phyloP scores from a whole-genome alignment of 1,140 invertebrate species.

The Spodoptera frugiperda region DNA sequence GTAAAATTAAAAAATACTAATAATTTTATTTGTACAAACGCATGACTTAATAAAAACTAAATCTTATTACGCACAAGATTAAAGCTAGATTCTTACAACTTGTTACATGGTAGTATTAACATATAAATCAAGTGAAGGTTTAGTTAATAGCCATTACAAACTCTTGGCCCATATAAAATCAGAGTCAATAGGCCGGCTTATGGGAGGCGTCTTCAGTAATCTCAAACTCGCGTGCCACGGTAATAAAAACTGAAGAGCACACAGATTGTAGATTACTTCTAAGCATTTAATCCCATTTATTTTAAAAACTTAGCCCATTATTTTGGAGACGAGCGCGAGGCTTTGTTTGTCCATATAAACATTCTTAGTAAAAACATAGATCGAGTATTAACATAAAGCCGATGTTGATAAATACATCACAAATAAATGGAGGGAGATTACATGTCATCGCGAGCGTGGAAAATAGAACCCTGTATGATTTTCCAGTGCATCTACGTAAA shows the following conservation, averaged over 20 bases:
- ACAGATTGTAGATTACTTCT: conserved; percentile 46
- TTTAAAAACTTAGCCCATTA: conserved; percentile 19
- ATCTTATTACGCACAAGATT: not conserved
- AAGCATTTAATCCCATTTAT: conserved; percentile 38
- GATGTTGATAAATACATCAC: too few species aligned
- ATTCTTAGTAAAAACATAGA: too few species aligned
- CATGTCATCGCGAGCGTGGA: too few species aligned
- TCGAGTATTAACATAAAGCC: too few species aligned
- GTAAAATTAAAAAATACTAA: not conserved
- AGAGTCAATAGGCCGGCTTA: conserved; percentile 37
- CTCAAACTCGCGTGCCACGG: conserved; percentile 34
- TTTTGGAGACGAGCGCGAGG: not conserved
- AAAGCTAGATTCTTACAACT: not conserved
- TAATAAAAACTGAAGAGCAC: conserved; percentile 42
- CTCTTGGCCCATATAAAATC: conserved; percentile 40
- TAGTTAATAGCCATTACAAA: conserved; percentile 43
- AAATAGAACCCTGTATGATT: too few species aligned
- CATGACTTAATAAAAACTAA: not conserved
- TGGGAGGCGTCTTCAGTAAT: conserved; percentile 43
- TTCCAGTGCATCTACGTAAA: too few species aligned
- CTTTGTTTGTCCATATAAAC: too few species aligned
- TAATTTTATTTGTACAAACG: not conserved
- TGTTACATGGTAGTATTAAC: conserved; percentile 5
- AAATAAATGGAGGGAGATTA: too few species aligned
- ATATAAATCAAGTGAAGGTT: conserved; percentile 30